These are phyloP conservation scores for Stomorhina lunata DNA, from an alignment of 2,888 invertebrate species.

Conservation along the genomic window DNA sequence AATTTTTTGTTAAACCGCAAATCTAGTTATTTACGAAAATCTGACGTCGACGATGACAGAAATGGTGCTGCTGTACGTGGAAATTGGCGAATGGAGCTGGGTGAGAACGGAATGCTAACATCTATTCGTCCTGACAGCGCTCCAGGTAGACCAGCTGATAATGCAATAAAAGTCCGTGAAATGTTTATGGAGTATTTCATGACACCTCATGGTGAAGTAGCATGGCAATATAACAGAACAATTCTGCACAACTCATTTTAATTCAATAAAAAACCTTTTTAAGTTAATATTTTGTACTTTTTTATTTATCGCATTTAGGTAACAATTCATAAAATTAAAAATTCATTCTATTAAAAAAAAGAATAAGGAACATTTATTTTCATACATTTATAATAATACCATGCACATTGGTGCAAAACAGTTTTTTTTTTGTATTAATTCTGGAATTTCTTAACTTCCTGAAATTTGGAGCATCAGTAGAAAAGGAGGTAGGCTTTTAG, in stretches of 20 bases:
- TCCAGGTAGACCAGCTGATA: too few relatives aligned
- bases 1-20: conserved; percentile 62
- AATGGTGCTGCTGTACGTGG: conserved; percentile 14
- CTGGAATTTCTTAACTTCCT: too few relatives aligned
- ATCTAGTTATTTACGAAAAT: conserved; percentile 17
- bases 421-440: too few relatives aligned
- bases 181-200: too few relatives aligned
- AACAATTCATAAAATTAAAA: background rate
- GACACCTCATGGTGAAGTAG: conserved; percentile 31
- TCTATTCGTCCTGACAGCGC: too few relatives aligned
- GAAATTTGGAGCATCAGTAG: too few relatives aligned
- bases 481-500: too few relatives aligned
- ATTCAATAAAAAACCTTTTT: background rate
- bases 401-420: too few relatives aligned
- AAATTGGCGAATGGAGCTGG: conserved; percentile 32
- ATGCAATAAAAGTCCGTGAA: too few relatives aligned
- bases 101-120: background rate
- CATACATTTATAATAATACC: too few relatives aligned
- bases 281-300: background rate
- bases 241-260: conserved; percentile 3
- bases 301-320: background rate
- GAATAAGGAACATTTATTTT: too few relatives aligned
- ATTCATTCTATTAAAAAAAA: too few relatives aligned
- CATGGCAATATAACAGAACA: conserved; percentile 4
- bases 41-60: conserved; percentile 23